Evolutionary conservation across 2,888 invertebrate genomes (phyloP).

Genomic region (Dorcus parallelipipedus): DNA sequence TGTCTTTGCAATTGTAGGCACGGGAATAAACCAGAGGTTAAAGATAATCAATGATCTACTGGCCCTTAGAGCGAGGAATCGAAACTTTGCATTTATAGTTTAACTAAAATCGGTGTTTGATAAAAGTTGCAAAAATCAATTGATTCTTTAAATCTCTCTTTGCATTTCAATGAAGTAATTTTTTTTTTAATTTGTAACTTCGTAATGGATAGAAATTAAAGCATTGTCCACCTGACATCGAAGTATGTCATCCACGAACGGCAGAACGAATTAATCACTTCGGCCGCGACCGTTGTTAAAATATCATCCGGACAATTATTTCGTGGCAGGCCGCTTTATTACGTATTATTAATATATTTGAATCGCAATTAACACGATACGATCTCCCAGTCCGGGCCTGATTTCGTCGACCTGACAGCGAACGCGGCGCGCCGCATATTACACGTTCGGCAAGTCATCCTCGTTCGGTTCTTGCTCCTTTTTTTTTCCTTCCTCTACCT

Average conservation of each 20-base stretch:
- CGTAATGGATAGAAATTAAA: not conserved
- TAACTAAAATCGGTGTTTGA: too few species aligned
- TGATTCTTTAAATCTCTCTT: too few species aligned
- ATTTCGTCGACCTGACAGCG: conserved; percentile 9
- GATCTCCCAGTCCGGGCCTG: conserved; percentile 15
- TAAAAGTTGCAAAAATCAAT: too few species aligned
- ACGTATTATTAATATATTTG: conserved; percentile 14
- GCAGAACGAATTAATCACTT: conserved; percentile 11
- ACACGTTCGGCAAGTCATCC: conserved; percentile 25
- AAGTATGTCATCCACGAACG: not conserved
- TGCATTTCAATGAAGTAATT: too few species aligned
- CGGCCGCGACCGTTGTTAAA: conserved; percentile 5
- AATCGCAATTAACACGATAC: conserved; percentile 13
- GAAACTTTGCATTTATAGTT: too few species aligned
- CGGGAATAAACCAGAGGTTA: too few species aligned
- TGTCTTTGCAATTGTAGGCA: too few species aligned
- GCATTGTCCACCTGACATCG: not conserved
- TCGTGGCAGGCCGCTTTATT: conserved; percentile 3
- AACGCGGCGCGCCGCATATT: conserved; percentile 20
- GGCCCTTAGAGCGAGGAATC: too few species aligned
- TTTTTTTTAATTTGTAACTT: too few species aligned
- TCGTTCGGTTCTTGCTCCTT: too few species aligned
- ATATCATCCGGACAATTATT: conserved; percentile 8
- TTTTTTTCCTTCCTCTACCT: not conserved
- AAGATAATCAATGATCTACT: too few species aligned